Evolutionary conservation across 2,113 vertebrate genomes (phyloP).

Genomic region (Arenaria interpres): DNA sequence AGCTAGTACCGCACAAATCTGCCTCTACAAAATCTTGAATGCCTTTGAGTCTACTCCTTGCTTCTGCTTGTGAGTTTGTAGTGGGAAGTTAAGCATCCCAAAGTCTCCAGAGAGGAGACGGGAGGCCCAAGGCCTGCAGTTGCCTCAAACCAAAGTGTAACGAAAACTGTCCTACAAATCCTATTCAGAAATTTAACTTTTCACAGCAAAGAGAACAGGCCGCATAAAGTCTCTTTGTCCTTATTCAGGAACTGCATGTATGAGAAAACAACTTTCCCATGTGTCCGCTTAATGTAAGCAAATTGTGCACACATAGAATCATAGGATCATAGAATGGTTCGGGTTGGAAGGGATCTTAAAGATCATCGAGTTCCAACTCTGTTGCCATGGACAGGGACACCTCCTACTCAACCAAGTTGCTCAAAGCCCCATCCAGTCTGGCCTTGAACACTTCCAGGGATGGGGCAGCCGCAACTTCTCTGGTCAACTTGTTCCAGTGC

Average conservation of each 20-base stretch:
- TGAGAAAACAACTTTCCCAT: neutral
- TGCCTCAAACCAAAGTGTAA: neutral
- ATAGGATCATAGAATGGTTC: too few relatives aligned
- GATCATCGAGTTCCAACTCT: too few relatives aligned
- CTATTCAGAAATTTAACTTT: neutral
- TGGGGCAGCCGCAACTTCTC: too few relatives aligned
- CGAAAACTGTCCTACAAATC: neutral
- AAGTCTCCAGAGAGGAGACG: neutral
- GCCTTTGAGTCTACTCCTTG: neutral
- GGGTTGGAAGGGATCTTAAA: too few relatives aligned
- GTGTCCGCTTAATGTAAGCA: rapidly evolving
- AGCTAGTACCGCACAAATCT: neutral
- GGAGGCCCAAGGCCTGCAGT: neutral
- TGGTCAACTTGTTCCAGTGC: too few relatives aligned
- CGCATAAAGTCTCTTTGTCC: neutral
- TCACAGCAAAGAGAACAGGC: neutral
- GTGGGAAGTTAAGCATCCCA: neutral
- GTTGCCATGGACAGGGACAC: too few relatives aligned
- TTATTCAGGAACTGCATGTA: neutral
- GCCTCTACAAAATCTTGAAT: neutral
- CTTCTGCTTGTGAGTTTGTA: neutral
- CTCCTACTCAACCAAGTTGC: too few relatives aligned
- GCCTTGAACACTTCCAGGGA: too few relatives aligned
- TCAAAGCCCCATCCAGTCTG: too few relatives aligned
- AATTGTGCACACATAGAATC: neutral